Conservation (phyloP, 1,140 invertebrate genomes). For the Gryllus bimaculatus region DNA sequence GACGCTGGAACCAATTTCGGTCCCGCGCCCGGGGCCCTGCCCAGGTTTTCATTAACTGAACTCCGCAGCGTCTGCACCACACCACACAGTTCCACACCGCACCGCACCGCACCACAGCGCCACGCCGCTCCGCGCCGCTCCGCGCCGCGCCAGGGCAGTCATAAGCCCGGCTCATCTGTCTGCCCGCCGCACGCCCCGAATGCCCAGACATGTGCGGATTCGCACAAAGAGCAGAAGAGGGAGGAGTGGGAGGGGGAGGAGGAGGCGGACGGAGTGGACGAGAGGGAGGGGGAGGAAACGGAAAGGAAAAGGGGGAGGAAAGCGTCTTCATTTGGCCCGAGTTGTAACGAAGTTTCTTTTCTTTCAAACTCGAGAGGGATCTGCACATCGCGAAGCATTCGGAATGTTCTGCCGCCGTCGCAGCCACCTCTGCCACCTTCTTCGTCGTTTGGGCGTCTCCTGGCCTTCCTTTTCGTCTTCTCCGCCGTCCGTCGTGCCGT, state of each 20-base stretch:
- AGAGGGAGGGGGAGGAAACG: neutral
- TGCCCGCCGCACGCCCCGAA: neutral
- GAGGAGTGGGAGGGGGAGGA: neutral
- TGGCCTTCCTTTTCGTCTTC: no score
- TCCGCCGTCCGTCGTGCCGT: no score
- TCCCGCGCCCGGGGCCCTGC: no score
- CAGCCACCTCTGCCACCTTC: neutral
- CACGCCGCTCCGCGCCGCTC: no score
- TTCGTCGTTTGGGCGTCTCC: neutral
- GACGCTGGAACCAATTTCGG: neutral
- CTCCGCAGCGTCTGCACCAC: neutral
- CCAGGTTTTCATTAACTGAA: neutral
- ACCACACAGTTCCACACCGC: neutral
- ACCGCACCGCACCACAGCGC: neutral
- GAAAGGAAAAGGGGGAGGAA: neutral
- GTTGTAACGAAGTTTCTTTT: constrained; percentile 1
- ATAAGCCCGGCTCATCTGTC: neutral
- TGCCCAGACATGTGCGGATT: neutral
- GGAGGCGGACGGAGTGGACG: neutral
- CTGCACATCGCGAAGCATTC: neutral
- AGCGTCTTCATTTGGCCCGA: neutral
- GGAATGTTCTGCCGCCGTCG: neutral
- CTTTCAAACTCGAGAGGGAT: neutral
- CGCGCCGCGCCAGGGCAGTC: neutral
- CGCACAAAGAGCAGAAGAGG: neutral